A percentile compares a stretch with the other conserved stretches of the same genome.
phyloP scores from a whole-genome alignment of 1,140 invertebrate species.

The Drosophila athabasca region DNA sequence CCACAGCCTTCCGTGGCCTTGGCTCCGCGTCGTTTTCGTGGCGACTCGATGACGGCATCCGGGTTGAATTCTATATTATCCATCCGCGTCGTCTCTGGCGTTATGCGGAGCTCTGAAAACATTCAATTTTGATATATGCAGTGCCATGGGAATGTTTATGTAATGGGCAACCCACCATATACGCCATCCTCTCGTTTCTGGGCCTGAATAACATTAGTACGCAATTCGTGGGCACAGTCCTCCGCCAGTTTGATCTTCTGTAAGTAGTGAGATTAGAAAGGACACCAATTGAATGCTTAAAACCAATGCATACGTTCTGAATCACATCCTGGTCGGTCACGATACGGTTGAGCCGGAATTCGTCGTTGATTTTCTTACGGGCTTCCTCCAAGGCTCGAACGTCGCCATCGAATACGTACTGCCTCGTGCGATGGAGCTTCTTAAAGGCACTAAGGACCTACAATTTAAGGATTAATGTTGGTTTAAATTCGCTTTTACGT shows the following conservation, averaged over 20 bases:
- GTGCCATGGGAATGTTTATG: conserved; percentile 33
- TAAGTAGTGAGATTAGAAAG: not conserved
- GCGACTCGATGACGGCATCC: conserved; percentile 63
- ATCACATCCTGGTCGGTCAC: conserved; percentile 67
- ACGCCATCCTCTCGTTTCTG: conserved; percentile 59
- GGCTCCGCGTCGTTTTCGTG: conserved; percentile 33
- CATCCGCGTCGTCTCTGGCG: conserved; percentile 68
- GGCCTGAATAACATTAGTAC: conserved; percentile 80
- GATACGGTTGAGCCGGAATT: conserved; percentile 64
- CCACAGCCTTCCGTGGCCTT: conserved; percentile 55
- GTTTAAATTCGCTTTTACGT: not conserved
- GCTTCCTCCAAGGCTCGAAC: conserved; percentile 52
- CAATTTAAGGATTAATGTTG: not conserved
- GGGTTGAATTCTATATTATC: conserved; percentile 78
- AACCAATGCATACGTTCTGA: conserved; percentile 55
- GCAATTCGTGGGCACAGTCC: conserved; percentile 73
- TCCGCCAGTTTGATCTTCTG: conserved; percentile 74
- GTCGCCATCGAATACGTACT: conserved; percentile 73
- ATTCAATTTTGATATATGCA: not conserved
- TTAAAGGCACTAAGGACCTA: conserved; percentile 76
- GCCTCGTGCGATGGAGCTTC: conserved; percentile 72
- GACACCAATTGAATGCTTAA: not conserved
- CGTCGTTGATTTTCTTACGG: conserved; percentile 70
- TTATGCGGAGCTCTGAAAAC: conserved; percentile 67
- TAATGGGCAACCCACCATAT: conserved; percentile 60